A percentile compares a stretch with the other conserved stretches of the same genome.
These are phyloP conservation scores for Heterodera carotae DNA, from an alignment of 1,140 invertebrate species.

Conservation along the genomic window DNA sequence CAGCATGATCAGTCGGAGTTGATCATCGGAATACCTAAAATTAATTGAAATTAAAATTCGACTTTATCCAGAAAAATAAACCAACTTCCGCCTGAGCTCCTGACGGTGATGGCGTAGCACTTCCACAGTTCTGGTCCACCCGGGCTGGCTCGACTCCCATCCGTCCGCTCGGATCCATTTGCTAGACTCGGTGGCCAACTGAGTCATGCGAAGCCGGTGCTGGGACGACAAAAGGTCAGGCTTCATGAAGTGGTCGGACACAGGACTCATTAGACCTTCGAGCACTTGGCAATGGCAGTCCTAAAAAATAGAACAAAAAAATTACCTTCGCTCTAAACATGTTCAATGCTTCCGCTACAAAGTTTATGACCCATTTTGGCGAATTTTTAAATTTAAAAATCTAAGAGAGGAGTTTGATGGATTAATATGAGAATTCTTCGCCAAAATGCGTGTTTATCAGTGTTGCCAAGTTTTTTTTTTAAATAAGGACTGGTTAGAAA, in stretches of 20 bases:
- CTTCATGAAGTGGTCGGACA: constrained; percentile 50
- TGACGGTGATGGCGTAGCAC: constrained; percentile 48
- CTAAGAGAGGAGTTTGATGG: too few relatives aligned
- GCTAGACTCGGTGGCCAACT: constrained; percentile 46
- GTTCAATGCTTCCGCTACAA: too few relatives aligned
- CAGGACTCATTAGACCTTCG: constrained; percentile 55
- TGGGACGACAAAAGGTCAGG: constrained; percentile 32
- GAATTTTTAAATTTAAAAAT: too few relatives aligned
- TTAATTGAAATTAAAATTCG: background rate
- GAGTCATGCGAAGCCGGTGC: constrained; percentile 48
- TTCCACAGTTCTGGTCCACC: constrained; percentile 50
- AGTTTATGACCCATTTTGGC: too few relatives aligned
- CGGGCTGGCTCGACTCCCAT: constrained; percentile 48
- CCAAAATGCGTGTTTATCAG: too few relatives aligned
- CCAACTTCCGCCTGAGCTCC: constrained; percentile 32
- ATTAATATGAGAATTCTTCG: too few relatives aligned
- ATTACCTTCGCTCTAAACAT: too few relatives aligned
- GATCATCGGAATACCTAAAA: constrained; percentile 19
- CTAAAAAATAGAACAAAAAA: too few relatives aligned
- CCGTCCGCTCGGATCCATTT: constrained; percentile 53
- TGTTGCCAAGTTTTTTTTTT: too few relatives aligned
- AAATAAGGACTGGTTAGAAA: too few relatives aligned
- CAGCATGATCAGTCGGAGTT: constrained; percentile 38
- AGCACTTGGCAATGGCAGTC: constrained; percentile 41
- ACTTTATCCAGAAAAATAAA: background rate